Percentiles rank a stretch among this genome's conserved stretches.
phyloP scores from a whole-genome alignment of 2,888 invertebrate genomes.

The Himalopsyche anomala region DNA sequence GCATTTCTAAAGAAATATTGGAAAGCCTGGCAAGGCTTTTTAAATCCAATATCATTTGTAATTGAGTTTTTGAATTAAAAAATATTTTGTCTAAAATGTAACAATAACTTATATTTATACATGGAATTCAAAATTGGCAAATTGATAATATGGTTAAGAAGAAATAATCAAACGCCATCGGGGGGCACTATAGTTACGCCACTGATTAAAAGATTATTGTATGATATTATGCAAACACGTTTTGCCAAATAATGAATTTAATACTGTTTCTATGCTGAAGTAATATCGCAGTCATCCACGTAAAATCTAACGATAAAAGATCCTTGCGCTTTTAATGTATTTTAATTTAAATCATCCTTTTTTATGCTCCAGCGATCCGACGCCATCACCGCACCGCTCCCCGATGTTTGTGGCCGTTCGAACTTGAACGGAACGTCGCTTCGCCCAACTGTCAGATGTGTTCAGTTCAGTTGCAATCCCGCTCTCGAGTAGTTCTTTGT shows the following conservation, averaged over 20 bases:
- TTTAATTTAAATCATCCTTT: constrained; percentile 39
- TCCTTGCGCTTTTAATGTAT: constrained; percentile 13
- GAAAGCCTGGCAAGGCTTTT: too few species aligned
- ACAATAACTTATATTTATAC: too few species aligned
- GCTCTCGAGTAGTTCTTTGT: constrained; percentile 45
- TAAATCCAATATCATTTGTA: too few species aligned
- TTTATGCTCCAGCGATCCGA: constrained; percentile 50
- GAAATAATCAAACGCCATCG: too few species aligned
- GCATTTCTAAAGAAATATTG: too few species aligned
- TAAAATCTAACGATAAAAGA: constrained; percentile 6
- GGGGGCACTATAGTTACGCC: too few species aligned
- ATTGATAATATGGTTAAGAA: too few species aligned
- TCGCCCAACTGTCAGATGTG: constrained; percentile 50
- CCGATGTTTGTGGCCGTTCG: constrained; percentile 36
- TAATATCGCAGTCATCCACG: neutral
- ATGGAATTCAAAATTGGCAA: too few species aligned
- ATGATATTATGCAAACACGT: neutral
- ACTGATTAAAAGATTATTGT: too few species aligned
- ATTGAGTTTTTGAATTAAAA: too few species aligned
- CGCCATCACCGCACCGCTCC: constrained; percentile 16
- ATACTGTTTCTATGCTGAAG: neutral
- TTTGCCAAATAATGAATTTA: neutral
- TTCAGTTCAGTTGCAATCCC: constrained; percentile 45
- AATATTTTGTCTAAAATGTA: too few species aligned
- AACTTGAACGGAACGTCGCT: constrained; percentile 43